Evolutionary conservation across 2,113 vertebrate species (phyloP).

Genomic region (Salvator merianae): DNA sequence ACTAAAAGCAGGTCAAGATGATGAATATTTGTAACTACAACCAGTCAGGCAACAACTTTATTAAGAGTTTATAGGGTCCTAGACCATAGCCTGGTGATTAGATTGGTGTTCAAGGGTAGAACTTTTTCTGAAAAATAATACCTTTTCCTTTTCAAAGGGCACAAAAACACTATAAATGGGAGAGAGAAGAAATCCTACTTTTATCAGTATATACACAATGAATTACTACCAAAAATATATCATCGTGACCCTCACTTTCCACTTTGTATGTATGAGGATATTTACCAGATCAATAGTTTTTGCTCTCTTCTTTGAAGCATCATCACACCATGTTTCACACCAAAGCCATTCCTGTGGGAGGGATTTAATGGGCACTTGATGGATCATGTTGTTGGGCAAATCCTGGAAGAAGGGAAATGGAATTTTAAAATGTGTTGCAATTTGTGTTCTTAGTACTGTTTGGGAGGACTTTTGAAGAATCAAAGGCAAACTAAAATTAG

Average conservation of each 20-base stretch:
- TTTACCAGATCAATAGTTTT: conserved; percentile 98
- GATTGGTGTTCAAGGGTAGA: neutral
- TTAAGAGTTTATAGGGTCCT: neutral
- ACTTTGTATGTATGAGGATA: neutral
- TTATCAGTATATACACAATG: neutral
- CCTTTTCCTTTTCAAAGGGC: neutral
- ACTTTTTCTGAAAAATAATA: neutral
- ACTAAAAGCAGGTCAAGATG: no score
- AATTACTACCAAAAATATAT: no score
- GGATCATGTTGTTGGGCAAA: conserved; percentile 99
- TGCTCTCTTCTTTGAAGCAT: conserved; percentile 88
- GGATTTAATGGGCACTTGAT: conserved; percentile 98
- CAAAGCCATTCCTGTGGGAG: conserved; percentile 98
- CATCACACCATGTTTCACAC: conserved; percentile 98
- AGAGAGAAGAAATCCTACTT: neutral
- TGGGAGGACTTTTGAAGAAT: neutral
- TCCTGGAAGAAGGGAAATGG: conserved; percentile 77
- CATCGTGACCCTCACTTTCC: no score
- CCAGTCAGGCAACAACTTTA: neutral
- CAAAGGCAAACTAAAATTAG: neutral
- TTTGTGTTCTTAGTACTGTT: neutral
- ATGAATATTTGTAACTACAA: no score
- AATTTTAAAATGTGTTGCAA: neutral
- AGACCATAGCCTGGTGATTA: neutral
- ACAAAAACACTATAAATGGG: neutral